phyloP scores from a whole-genome alignment of 2,888 invertebrate genomes.

The Plemyria rubiginata region DNA sequence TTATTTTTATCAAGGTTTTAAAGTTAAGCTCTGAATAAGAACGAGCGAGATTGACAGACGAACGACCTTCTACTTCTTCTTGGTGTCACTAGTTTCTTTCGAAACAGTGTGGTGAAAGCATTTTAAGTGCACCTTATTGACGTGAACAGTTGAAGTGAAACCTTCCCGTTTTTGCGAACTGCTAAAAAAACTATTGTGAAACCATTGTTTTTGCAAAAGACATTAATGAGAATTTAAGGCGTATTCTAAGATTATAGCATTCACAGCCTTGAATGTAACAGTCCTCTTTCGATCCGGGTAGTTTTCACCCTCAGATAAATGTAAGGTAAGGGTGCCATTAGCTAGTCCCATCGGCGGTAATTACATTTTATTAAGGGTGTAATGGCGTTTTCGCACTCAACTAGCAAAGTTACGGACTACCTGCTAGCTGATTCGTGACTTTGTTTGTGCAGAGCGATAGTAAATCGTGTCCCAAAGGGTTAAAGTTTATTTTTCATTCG shows the following conservation, averaged over 20 bases:
- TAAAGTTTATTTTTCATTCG: no score
- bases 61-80: no score
- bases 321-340: constrained; percentile 17
- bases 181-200: no score
- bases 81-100: no score
- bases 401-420: constrained; percentile 23
- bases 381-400: constrained; percentile 26
- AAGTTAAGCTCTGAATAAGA: no score
- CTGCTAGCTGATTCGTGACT: background rate
- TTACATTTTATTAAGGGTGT: constrained; percentile 32
- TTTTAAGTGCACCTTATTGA: no score
- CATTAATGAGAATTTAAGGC: background rate
- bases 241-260: background rate
- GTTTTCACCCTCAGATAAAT: constrained; percentile 16
- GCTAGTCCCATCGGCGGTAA: constrained; percentile 18
- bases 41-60: no score
- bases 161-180: no score
- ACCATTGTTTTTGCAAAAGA: no score
- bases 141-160: no score
- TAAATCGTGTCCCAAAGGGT: background rate
- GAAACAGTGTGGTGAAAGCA: no score
- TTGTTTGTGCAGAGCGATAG: background rate
- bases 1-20: no score
- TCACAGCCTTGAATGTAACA: constrained; percentile 3
- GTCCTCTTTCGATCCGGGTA: constrained; percentile 7